Base-by-base conservation (phyloP, 1,140 invertebrate species). In the Pemphigus obesinymphae region DNA sequence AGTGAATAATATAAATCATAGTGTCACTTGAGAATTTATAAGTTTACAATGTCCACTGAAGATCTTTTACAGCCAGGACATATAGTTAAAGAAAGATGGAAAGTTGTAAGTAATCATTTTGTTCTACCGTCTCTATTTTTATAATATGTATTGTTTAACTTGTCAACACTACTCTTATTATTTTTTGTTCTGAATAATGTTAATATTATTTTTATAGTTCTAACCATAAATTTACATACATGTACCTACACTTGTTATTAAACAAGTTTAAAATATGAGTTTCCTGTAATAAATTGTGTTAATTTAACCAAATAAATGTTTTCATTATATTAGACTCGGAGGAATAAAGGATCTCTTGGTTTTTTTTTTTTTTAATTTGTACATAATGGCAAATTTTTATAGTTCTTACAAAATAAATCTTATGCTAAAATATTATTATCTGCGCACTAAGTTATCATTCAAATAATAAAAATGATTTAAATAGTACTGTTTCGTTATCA, bases 1-100 rank as follows among this genome's bases (percentile, higher is more conserved):
- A n/a, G n/a, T 8, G 10, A 26, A 7, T 70, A 43, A 43, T n/a
- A 45, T 45, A 73, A 45, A 45, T 26, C 37, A 43, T 70, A 45
- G 13, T 43, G n/a, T 70, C 15, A 43, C 66, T 43, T 43, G 61
- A 66, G 31, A 3, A 45, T 17, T 17, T 45, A 70, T 70, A 31
- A 48, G 10, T 50, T 31, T 26, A 81, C 92, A 85, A 96, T 96
- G 94, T 94, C 94, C 76, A 94, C 91, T 84, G 96, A 98, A 89
- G 97, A 99, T 89, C 90, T 99, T 72, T 89, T 99, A 84, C 96
- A 97, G 88, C 95, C 96, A 34, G 96, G 96, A 73, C 96, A 98
- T 89, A 93, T 98, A 61, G 96, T 99, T 85, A 99, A 98, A 88
- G 97, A 99, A 87, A 88, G 97, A 87, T 99, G 97, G 96, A 98